phyloP scores from a whole-genome alignment of 2,888 invertebrate genomes.

The Spisula subtruncata region DNA sequence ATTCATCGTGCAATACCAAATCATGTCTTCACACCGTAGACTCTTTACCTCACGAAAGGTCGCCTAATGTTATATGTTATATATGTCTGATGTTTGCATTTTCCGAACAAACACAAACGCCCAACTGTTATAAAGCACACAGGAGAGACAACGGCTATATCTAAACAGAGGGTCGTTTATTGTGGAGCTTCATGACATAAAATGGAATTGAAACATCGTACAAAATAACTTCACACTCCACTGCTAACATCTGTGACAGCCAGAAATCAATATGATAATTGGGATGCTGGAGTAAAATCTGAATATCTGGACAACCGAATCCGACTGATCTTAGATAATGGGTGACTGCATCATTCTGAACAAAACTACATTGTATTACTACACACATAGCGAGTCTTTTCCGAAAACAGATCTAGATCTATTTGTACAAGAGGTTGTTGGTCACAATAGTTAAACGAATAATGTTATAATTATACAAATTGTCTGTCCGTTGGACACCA shows the following conservation, averaged over 20 bases:
- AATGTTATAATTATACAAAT: too few relatives aligned
- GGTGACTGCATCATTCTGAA: background rate
- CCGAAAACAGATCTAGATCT: too few relatives aligned
- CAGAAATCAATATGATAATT: constrained; percentile 14
- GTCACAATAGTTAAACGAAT: too few relatives aligned
- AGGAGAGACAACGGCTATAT: background rate
- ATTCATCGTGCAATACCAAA: background rate
- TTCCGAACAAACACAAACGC: background rate
- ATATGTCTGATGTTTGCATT: background rate
- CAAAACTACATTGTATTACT: too few relatives aligned
- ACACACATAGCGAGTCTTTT: too few relatives aligned
- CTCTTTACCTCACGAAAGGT: background rate
- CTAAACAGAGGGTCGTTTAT: background rate
- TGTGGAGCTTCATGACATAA: background rate
- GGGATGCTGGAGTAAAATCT: too few relatives aligned
- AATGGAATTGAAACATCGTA: background rate
- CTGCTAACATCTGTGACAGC: constrained; percentile 1
- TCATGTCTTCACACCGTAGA: background rate
- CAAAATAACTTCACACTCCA: background rate
- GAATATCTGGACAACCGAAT: background rate
- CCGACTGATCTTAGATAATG: background rate
- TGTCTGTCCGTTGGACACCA: too few relatives aligned
- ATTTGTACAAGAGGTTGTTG: too few relatives aligned
- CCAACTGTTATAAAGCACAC: background rate
- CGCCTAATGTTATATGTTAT: background rate